A percentile compares a stretch with the other conserved stretches of the same genome.
phyloP scores from a whole-genome alignment of 2,113 vertebrate species.

The Ochotona curzoniae region DNA sequence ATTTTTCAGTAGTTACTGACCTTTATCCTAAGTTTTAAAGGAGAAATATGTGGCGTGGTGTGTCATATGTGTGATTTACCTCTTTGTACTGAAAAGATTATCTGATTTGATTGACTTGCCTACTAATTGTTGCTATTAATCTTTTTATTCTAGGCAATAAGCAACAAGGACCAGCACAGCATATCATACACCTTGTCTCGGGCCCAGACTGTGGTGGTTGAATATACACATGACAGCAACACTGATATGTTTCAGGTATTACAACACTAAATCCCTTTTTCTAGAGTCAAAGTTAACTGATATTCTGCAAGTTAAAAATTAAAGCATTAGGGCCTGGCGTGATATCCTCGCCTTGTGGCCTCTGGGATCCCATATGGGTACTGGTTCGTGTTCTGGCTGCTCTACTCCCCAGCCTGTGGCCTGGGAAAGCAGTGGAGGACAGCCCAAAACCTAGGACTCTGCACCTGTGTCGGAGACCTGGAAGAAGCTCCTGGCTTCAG shows the following conservation, averaged over 20 bases:
- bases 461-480: no score
- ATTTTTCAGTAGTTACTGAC: constrained; percentile 1
- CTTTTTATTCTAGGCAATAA: constrained; percentile 93
- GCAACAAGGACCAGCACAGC: constrained; percentile 99
- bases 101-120: constrained; percentile 13
- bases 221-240: constrained; percentile 98
- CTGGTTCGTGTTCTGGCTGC: background rate
- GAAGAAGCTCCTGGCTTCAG: no score
- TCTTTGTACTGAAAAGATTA: constrained; percentile 16
- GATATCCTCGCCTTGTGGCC: no score
- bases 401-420: no score
- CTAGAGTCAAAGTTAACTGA: background rate
- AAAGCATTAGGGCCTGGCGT: no score
- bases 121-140: constrained; percentile 61
- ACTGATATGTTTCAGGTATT: constrained; percentile 97
- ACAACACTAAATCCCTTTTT: constrained; percentile 51
- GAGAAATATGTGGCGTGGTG: background rate
- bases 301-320: no score
- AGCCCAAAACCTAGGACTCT: no score
- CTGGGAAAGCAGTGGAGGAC: no score
- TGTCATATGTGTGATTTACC: background rate
- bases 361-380: background rate
- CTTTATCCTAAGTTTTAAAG: constrained; percentile 14
- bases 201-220: constrained; percentile 98
- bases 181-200: constrained; percentile 99